These are phyloP conservation scores for Hydrolagus colliei DNA, from an alignment of 2,797 vertebrate genomes.

Conservation along the genomic window DNA sequence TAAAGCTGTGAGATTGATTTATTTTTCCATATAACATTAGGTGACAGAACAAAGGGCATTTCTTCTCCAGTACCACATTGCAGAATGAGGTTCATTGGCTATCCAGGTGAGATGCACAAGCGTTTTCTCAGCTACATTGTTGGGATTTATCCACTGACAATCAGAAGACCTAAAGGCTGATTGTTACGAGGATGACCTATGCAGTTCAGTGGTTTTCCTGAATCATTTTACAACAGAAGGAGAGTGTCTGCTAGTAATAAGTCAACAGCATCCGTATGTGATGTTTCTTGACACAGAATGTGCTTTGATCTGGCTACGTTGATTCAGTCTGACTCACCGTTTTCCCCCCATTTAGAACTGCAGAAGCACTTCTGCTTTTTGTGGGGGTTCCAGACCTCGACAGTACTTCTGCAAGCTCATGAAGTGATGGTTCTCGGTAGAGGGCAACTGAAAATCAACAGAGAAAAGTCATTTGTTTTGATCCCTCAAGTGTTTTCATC, in stretches of 20 bases:
- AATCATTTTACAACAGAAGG: conserved; percentile 34
- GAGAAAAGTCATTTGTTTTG: conserved; percentile 32
- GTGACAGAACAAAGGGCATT: conserved; percentile 59
- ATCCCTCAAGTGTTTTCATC: neutral
- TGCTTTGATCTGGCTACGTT: conserved; percentile 78
- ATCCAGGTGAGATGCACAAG: conserved; percentile 61
- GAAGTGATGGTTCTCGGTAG: conserved; percentile 97
- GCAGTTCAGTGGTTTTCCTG: conserved; percentile 20
- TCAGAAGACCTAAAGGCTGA: conserved; percentile 60
- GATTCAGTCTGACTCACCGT: conserved; percentile 95
- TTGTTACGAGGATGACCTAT: conserved; percentile 50
- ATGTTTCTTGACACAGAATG: conserved; percentile 69
- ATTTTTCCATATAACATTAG: conserved; percentile 67
- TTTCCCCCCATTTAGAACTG: conserved; percentile 93
- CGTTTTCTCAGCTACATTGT: conserved; percentile 53
- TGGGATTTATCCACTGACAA: conserved; percentile 55
- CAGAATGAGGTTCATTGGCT: conserved; percentile 54
- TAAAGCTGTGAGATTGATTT: conserved; percentile 60
- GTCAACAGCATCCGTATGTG: conserved; percentile 88
- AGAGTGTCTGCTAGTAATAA: conserved; percentile 68
- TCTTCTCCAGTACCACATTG: conserved; percentile 49
- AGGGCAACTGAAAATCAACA: conserved; percentile 80
- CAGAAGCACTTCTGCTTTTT: conserved; percentile 95
- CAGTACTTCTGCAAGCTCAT: conserved; percentile 93
- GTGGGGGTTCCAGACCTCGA: conserved; percentile 92